These are phyloP conservation scores for Acrossocheilus fasciatus DNA, from an alignment of 2,797 vertebrate genomes.

Conservation along the genomic window DNA sequence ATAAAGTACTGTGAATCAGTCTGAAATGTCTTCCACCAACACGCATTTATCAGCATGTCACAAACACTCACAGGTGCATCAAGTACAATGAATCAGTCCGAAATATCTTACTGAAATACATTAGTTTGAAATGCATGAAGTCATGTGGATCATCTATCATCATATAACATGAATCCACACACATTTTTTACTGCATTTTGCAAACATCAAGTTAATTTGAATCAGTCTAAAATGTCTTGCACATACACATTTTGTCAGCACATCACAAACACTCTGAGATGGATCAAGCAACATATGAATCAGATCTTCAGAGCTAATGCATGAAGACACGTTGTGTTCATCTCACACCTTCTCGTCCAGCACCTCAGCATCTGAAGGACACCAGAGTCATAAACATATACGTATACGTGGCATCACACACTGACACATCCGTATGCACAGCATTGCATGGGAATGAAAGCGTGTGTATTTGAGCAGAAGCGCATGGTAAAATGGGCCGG, in stretches of 20 bases:
- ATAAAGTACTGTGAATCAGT: not conserved
- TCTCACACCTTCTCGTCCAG: slow-evolving; percentile 6
- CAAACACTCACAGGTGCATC: not conserved
- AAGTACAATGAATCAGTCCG: no score
- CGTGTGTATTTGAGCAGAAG: slow-evolving; percentile 52
- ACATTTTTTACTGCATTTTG: not conserved
- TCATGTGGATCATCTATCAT: not conserved
- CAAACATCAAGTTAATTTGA: not conserved
- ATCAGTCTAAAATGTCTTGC: not conserved
- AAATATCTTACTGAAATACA: not conserved
- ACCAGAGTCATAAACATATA: slow-evolving; percentile 50
- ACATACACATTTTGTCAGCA: not conserved
- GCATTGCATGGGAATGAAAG: slow-evolving; percentile 50
- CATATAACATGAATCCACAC: not conserved
- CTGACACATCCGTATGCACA: slow-evolving; percentile 37
- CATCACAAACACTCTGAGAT: not conserved
- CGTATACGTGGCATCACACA: slow-evolving; percentile 12
- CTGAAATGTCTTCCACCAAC: not conserved
- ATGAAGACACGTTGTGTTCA: slow-evolving; percentile 8
- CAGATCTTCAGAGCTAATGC: slow-evolving; percentile 3
- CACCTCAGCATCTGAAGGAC: slow-evolving; percentile 51
- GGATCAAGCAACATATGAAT: slow-evolving; percentile 5
- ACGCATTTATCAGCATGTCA: not conserved
- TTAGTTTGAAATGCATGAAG: not conserved
- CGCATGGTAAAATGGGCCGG: slow-evolving; percentile 41